Evolutionary conservation across 2,888 invertebrate species (phyloP).

Genomic region (Molanna angustata): DNA sequence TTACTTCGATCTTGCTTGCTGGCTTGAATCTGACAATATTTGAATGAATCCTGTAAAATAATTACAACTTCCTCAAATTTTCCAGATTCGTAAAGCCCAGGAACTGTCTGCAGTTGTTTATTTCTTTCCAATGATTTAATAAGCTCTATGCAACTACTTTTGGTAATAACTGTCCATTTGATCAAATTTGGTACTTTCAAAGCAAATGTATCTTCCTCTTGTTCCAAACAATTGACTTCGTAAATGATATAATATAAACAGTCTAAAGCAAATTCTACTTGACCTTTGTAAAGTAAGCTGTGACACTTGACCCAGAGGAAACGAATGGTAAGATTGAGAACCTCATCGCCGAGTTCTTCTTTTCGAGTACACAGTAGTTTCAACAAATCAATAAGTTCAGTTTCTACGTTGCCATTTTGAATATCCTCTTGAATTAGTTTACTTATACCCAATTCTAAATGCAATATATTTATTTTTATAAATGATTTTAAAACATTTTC

Average conservation of each 20-base stretch:
- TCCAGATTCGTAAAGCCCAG: slow-evolving; percentile 62
- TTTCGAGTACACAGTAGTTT: slow-evolving; percentile 41
- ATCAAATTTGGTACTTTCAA: slow-evolving; percentile 46
- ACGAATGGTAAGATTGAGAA: slow-evolving; percentile 44
- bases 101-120: slow-evolving; percentile 60
- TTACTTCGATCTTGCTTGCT: slow-evolving; percentile 46
- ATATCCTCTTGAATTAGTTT: slow-evolving; percentile 41
- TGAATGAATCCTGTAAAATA: slow-evolving; percentile 67
- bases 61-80: slow-evolving; percentile 64
- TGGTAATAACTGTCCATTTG: slow-evolving; percentile 45
- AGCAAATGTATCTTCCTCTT: slow-evolving; percentile 41
- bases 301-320: slow-evolving; percentile 50
- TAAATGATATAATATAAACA: slow-evolving; percentile 46
- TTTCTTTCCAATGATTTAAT: slow-evolving; percentile 51
- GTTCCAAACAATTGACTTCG: slow-evolving; percentile 50
- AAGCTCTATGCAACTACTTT: slow-evolving; percentile 42
- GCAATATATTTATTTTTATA: slow-evolving; percentile 44
- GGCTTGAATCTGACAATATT: slow-evolving; percentile 50
- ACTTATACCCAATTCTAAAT: slow-evolving; percentile 48
- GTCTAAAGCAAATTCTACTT: slow-evolving; percentile 47
- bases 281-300: slow-evolving; percentile 45
- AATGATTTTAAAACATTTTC: slow-evolving; percentile 44
- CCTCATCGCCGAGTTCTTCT: slow-evolving; percentile 43
- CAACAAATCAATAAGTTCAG: slow-evolving; percentile 45
- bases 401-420: slow-evolving; percentile 38